Evolutionary conservation across 2,888 invertebrate species (phyloP).

Genomic region (Leucophora obtusa): DNA sequence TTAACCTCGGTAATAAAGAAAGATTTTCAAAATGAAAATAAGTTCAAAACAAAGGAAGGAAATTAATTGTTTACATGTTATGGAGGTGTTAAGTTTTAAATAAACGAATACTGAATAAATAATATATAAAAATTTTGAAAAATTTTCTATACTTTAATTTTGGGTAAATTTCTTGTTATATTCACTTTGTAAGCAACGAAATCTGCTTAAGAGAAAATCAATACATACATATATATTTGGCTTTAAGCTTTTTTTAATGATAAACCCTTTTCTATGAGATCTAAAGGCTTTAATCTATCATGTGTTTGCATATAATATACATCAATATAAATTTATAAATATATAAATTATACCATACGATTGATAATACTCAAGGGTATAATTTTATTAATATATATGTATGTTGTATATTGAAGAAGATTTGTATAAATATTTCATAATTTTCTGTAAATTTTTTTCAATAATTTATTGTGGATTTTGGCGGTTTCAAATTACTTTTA

Average conservation of each 20-base stretch:
- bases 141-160: not conserved
- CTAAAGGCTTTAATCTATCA: conserved; percentile 18
- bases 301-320: not conserved
- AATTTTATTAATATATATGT: conserved; percentile 16
- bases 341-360: conserved; percentile 21
- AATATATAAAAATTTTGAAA: not conserved
- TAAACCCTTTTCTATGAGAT: conserved; percentile 18
- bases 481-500: conserved; percentile 35
- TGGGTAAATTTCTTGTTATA: not conserved
- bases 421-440: conserved; percentile 19
- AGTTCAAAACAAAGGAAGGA: conserved; percentile 6
- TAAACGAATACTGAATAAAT: not conserved
- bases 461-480: conserved; percentile 19
- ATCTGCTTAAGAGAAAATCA: conserved; percentile 1
- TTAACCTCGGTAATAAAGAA: conserved; percentile 8
- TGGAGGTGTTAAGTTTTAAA: not conserved
- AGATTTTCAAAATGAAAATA: conserved; percentile 3
- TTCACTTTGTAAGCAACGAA: not conserved
- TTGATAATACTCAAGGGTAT: conserved; percentile 45
- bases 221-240: conserved; percentile 10
- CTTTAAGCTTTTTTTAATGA: conserved; percentile 8
- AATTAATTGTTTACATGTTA: conserved; percentile 16
- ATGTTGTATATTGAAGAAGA: not conserved
- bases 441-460: conserved; percentile 25
- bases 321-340: conserved; percentile 3